phyloP scores from a whole-genome alignment of 2,113 vertebrate genomes.

The Cacatua alba region DNA sequence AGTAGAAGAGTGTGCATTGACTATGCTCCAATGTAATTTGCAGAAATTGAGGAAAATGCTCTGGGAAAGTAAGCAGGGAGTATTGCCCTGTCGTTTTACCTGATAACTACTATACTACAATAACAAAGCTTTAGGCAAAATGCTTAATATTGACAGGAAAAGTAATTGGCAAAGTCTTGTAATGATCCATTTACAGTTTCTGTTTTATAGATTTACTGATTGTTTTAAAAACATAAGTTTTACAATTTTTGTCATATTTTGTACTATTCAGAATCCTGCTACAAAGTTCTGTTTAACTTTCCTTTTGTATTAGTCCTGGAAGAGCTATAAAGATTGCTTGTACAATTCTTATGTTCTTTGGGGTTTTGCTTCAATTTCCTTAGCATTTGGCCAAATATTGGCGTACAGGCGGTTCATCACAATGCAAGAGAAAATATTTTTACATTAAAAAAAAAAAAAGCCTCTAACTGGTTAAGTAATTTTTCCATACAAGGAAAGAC shows the following conservation, averaged over 20 bases:
- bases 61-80: constrained; percentile 56
- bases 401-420: neutral
- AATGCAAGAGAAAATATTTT: constrained; percentile 3
- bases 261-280: neutral
- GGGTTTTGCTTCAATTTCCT: constrained; percentile 2
- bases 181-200: constrained; percentile 12
- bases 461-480: neutral
- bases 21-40: constrained; percentile 10
- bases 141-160: constrained; percentile 55
- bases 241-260: neutral
- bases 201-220: constrained; percentile 19
- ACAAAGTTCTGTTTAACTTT: constrained; percentile 27
- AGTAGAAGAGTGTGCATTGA: neutral
- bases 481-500: neutral
- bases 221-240: neutral
- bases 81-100: constrained; percentile 50
- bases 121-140: constrained; percentile 69
- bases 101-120: constrained; percentile 22
- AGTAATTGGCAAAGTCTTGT: constrained; percentile 25
- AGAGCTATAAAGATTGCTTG: neutral
- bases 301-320: neutral
- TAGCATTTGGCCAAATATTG: neutral
- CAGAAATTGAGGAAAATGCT: constrained; percentile 28
- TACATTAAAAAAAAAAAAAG: neutral
- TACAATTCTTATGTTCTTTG: neutral